Percentiles rank a stretch among this genome's conserved stretches.
phyloP scores from a whole-genome alignment of 1,140 invertebrate species.

The Philopotamus ludificatus region DNA sequence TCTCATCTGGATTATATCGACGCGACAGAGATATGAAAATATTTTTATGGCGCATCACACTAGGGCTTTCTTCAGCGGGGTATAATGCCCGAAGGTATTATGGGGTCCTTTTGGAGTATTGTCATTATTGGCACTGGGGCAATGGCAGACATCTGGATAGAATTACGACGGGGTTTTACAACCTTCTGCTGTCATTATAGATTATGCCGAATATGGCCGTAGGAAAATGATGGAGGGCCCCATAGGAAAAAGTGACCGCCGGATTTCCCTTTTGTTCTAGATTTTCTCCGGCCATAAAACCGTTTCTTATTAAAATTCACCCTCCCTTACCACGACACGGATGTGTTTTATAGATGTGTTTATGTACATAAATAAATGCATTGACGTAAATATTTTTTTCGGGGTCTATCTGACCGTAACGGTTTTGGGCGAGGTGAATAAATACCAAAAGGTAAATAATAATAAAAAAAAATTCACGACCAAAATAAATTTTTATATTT shows the following conservation, averaged over 20 bases:
- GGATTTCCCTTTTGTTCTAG: not conserved
- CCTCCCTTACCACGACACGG: slow-evolving; percentile 36
- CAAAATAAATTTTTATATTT: not conserved
- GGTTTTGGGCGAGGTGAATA: slow-evolving; percentile 8
- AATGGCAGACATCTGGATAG: not conserved
- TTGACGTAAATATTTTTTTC: too few species aligned
- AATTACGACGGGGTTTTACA: not conserved
- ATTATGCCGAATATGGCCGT: slow-evolving; percentile 26
- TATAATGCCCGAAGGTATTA: not conserved
- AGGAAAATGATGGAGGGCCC: slow-evolving; percentile 34
- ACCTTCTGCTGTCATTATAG: slow-evolving; percentile 15
- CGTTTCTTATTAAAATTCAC: slow-evolving; percentile 41
- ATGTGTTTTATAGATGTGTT: slow-evolving; percentile 29
- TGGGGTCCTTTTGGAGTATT: not conserved
- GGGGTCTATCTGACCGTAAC: too few species aligned
- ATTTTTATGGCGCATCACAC: too few species aligned
- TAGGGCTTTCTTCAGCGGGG: not conserved
- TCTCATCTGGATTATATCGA: too few species aligned
- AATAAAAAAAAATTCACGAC: not conserved
- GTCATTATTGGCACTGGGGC: not conserved
- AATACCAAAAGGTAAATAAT: not conserved
- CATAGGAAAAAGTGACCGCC: slow-evolving; percentile 31
- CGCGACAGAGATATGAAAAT: too few species aligned
- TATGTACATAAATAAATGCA: slow-evolving; percentile 5
- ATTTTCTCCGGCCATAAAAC: slow-evolving; percentile 29